Evolutionary conservation across 2,113 vertebrate species (phyloP), one percentile per base, ranked within the genome.

Genomic region (Erythrocercus mccallii): DNA sequence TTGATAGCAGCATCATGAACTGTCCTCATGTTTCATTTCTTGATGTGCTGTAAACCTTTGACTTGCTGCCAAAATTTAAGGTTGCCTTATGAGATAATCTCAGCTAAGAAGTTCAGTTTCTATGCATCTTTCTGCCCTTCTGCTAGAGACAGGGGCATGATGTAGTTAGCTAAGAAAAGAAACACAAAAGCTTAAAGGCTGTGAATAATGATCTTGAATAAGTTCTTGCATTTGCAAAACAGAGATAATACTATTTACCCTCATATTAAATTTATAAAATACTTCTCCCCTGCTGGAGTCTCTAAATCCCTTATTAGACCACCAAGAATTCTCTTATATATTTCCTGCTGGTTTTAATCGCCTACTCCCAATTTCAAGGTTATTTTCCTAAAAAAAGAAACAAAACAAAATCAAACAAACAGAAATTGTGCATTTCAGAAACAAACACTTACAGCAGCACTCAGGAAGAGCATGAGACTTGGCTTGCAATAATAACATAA

Each of bases 151-250:
- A 69, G 88, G 25, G 51, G 28, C 60, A 92, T 53, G 88, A 93
- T 92, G 72, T 81, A 94, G 82, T 73, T 51, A 81, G 79, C 90
- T 90, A 90, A 96, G 82, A 92, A 94, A 92, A 97, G 76, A 88
- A 96, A 58, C 42, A 82, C 56, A 70, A 77, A 73, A 85, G 54
- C 79, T 92, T 44, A n/a, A 58, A 19, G 64, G 47, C 64, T 78
- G n/a, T 70, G 76, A 94, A 88, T 73, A 96, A 77, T 51, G 28
- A 77, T 81, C 35, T 86, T 54, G 76, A 80, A 31, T 73, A 85
- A 77, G 11, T 88, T 92, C 35, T 35, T 90, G 72, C 62, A 92
- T 86, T 93, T 96, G 82, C 76, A 83, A 83, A 89, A 66, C 58
- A 64, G 35, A 83, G 68, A 86, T 88, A 90, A 64, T 73, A 45